Base-by-base conservation (phyloP, 1,140 invertebrate genomes). In the Lordiphosa stackelbergi region DNA sequence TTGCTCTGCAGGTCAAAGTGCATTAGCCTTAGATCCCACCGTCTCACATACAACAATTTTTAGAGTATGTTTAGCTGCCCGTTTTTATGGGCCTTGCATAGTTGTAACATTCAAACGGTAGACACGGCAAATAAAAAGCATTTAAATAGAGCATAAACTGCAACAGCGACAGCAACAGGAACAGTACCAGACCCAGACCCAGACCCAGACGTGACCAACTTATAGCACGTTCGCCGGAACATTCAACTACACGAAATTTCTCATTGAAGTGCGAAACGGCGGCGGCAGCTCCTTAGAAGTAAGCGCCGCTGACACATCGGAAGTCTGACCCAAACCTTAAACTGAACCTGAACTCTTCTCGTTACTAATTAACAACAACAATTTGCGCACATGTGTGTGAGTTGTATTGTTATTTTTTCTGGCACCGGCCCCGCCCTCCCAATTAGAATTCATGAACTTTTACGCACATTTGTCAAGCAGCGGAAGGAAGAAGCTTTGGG, bases 91-190 rank as follows among this genome's bases (percentile, higher is more conserved):
- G 40, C 49, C 12, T 28, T 36, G 49, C 49, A 46, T 42, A 65
- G 47, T 66, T 60, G 52, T 47, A 66, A 57, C 73, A 59, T 61
- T 79, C 65, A 73, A 53, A 68, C 57, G 61, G 57, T 69, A 81
- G 74, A 78, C 74, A 81, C 70, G 74, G 56, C 70, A 74, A 70
- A 79, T 79, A 81, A 74, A 78, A 81, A 53, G 37, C 72, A 40
- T 63, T 69, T 70, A 78, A 78, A 74, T 78, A 81, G 74, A 78
- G 75, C 74, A 79, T 81, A 78, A 78, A 74, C 54, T 66, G 66
- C 70, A 72, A 24, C 42, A 69, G 49, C 65, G 8, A 10, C 37
- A 42, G 12, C 47, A 63, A 60, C 28, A 10, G 19, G 12, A 43
- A 31, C 41, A 56, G 55, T 59, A 42, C 49, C 37, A 69, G 66